Evolutionary conservation across 2,113 vertebrate species (phyloP).

Genomic region (Leucopsar rothschildi): DNA sequence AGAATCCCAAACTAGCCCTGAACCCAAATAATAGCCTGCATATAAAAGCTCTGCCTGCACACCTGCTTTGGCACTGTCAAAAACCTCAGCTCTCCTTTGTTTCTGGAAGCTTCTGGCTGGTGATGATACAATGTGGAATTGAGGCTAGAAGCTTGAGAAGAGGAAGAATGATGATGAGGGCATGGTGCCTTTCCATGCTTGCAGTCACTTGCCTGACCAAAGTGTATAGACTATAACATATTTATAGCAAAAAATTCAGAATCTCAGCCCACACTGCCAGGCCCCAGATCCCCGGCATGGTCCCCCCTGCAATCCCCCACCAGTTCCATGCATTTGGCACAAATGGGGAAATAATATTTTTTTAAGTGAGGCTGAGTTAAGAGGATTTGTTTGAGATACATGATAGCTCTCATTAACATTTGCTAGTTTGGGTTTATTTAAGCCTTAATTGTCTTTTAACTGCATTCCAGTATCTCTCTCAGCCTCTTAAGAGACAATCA

Average conservation of each 20-base stretch:
- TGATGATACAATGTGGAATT: fast-evolving
- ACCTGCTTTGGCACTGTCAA: not conserved
- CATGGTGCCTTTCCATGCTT: fast-evolving
- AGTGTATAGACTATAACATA: fast-evolving
- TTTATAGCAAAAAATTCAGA: not conserved
- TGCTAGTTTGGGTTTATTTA: constrained; percentile 47
- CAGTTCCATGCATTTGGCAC: not conserved
- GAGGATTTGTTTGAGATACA: constrained; percentile 27
- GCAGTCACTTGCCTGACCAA: not conserved
- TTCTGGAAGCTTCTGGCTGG: not conserved
- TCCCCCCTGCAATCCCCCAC: not conserved
- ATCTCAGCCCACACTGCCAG: not conserved
- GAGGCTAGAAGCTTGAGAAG: not conserved
- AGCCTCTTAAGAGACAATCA: not conserved
- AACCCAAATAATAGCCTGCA: not conserved
- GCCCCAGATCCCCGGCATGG: not conserved
- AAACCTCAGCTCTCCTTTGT: not conserved
- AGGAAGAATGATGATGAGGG: not conserved
- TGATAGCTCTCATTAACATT: constrained; percentile 35
- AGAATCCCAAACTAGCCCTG: not conserved
- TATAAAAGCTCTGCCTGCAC: not conserved
- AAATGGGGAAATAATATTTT: not conserved
- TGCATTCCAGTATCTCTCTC: not conserved
- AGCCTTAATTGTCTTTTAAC: constrained; percentile 44
- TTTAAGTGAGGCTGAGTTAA: constrained; percentile 18